phyloP scores from a whole-genome alignment of 2,113 vertebrate genomes.

The Labeo catla region DNA sequence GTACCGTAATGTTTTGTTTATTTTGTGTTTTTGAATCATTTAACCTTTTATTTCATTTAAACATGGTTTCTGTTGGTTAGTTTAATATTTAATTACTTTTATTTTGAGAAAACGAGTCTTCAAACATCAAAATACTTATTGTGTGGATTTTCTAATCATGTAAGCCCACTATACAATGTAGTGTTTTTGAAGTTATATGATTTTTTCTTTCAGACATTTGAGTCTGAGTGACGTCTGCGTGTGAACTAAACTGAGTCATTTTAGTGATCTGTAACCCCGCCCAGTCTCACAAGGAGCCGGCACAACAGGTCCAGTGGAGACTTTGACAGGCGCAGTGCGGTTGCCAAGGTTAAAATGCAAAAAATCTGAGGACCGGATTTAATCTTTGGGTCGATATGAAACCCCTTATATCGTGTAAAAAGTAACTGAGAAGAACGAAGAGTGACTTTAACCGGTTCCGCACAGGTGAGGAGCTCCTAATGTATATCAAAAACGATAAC shows the following conservation, averaged over 20 bases:
- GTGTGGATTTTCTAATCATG: not conserved
- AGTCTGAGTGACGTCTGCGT: not conserved
- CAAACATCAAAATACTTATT: not conserved
- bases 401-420: not conserved
- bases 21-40: not conserved
- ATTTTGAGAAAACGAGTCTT: not conserved
- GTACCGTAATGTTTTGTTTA: not conserved
- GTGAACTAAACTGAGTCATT: constrained; percentile 9
- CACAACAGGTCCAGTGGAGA: not conserved
- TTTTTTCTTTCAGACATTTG: not conserved
- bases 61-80: not conserved
- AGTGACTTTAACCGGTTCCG: not conserved
- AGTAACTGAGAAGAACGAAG: not conserved
- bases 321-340: not conserved
- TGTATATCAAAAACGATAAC: not conserved
- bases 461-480: constrained; percentile 16
- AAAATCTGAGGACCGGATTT: not conserved
- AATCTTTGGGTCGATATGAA: not conserved
- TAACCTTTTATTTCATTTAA: too few species aligned
- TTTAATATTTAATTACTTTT: not conserved
- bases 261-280: not conserved
- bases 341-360: not conserved
- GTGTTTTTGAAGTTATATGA: not conserved
- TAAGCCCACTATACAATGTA: not conserved
- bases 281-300: not conserved